Conservation (phyloP, 2,888 invertebrate genomes). For the Trissolcus brochymenae region DNA sequence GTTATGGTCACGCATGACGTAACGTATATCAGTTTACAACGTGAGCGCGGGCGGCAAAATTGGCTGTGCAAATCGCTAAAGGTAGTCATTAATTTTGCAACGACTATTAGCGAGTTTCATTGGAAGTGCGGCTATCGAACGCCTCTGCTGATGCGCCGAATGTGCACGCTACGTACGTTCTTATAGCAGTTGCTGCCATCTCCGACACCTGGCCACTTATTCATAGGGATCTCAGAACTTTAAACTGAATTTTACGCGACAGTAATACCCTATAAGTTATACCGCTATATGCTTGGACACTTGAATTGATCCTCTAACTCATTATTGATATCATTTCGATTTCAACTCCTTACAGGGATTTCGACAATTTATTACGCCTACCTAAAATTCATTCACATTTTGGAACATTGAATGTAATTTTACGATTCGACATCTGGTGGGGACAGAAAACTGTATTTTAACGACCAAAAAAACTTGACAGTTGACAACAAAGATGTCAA, state of each 20-base stretch:
- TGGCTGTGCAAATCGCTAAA: conserved; percentile 44
- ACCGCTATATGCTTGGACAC: too few relatives aligned
- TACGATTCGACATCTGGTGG: too few relatives aligned
- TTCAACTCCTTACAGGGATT: too few relatives aligned
- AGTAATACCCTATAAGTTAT: not conserved
- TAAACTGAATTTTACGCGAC: conserved; percentile 13
- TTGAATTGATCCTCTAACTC: too few relatives aligned
- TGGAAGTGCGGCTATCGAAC: conserved; percentile 41
- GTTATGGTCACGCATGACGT: not conserved
- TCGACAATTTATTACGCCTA: too few relatives aligned
- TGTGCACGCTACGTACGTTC: conserved; percentile 23
- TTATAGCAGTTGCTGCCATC: conserved; percentile 31
- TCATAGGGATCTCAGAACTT: conserved; percentile 23
- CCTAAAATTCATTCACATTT: too few relatives aligned
- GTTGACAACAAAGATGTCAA: too few relatives aligned
- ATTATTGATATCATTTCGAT: too few relatives aligned
- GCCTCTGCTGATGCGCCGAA: conserved; percentile 33
- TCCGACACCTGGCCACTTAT: conserved; percentile 42
- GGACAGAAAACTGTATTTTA: too few relatives aligned
- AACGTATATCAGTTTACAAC: conserved; percentile 49
- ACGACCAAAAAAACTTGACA: too few relatives aligned
- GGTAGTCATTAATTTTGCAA: conserved; percentile 46
- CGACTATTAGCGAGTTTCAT: conserved; percentile 51
- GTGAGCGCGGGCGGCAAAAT: conserved; percentile 45
- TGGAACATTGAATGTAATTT: too few relatives aligned